These are phyloP conservation scores for Ceriagrion tenellum DNA, from an alignment of 2,888 invertebrate genomes.

Conservation along the genomic window DNA sequence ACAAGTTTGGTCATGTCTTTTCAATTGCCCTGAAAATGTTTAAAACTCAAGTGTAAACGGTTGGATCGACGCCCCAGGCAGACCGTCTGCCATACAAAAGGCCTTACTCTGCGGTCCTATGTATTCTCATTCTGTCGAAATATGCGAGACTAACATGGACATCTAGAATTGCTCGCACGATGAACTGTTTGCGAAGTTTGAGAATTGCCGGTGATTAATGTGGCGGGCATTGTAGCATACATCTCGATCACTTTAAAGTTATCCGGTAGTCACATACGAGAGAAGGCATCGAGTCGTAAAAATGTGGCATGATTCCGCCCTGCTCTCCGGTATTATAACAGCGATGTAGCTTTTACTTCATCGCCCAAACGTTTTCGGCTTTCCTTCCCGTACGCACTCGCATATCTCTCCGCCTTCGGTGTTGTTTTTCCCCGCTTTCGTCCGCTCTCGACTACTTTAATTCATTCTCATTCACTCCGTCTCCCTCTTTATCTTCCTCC, in stretches of 20 bases:
- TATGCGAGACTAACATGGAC: no score
- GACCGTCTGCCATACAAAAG: no score
- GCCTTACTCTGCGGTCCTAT: no score
- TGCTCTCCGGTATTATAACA: conserved; percentile 37
- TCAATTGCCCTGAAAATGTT: no score
- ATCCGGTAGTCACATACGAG: neutral
- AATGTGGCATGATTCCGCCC: neutral
- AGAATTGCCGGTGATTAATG: neutral
- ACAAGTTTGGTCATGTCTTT: no score
- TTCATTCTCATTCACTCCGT: neutral
- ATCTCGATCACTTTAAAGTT: neutral
- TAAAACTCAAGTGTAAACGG: no score
- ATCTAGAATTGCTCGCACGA: no score
- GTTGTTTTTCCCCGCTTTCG: conserved; percentile 3
- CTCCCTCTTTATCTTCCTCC: neutral
- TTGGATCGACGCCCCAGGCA: no score
- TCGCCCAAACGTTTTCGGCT: neutral
- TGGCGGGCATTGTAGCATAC: neutral
- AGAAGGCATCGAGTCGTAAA: neutral
- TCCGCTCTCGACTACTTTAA: neutral
- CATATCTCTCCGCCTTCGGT: conserved; percentile 26
- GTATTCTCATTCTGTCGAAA: no score
- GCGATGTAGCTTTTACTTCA: neutral
- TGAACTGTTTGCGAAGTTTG: no score
- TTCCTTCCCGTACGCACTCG: conserved; percentile 8